A percentile compares a stretch with the other conserved stretches of the same genome.
phyloP scores from a whole-genome alignment of 2,113 vertebrate species.

The Carollia perspicillata region DNA sequence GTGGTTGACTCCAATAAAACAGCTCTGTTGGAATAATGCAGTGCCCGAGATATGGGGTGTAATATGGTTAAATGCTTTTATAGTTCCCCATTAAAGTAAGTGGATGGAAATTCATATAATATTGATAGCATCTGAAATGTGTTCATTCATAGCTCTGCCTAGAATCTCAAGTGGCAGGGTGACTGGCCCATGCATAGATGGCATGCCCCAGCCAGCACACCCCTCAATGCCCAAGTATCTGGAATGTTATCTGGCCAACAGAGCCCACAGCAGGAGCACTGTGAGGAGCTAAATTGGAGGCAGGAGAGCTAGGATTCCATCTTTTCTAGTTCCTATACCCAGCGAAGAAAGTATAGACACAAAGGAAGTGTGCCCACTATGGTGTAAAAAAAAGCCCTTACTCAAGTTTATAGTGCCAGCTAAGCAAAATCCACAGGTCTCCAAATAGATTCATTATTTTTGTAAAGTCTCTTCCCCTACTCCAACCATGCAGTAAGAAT shows the following conservation, averaged over 20 bases:
- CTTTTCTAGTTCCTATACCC: background rate
- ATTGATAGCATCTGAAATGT: conserved; percentile 84
- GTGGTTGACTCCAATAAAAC: conserved; percentile 79
- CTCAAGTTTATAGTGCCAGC: background rate
- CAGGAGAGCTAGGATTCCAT: accelerated
- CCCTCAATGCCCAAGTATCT: background rate
- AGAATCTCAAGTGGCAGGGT: conserved; percentile 70
- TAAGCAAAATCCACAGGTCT: background rate
- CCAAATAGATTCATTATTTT: background rate
- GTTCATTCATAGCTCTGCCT: conserved; percentile 76
- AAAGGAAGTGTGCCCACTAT: background rate
- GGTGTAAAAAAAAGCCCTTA: background rate
- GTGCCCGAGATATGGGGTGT: conserved; percentile 79
- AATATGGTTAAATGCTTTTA: conserved; percentile 88
- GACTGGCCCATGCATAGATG: background rate
- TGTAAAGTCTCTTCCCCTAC: background rate
- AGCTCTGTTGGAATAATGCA: conserved; percentile 82
- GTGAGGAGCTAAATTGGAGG: background rate
- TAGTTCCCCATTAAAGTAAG: conserved; percentile 85
- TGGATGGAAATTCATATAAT: conserved; percentile 87
- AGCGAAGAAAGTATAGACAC: background rate
- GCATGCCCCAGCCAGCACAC: background rate
- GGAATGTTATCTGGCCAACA: background rate
- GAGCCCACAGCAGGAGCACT: background rate
- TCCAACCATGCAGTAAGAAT: background rate